Evolutionary conservation across 2,888 invertebrate genomes (phyloP).

Genomic region (Cheilosia urbana): DNA sequence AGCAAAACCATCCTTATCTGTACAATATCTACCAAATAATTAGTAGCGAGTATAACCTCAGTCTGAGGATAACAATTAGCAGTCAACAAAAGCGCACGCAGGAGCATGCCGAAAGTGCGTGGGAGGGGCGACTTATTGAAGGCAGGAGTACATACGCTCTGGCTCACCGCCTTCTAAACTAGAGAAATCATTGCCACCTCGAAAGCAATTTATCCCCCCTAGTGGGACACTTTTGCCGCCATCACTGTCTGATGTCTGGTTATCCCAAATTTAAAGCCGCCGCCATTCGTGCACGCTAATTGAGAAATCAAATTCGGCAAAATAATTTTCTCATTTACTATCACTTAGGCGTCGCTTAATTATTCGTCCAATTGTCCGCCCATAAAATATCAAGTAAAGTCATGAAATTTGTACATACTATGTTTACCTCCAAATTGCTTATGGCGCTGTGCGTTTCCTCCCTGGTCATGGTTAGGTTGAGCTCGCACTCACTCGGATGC

Average conservation of each 20-base stretch:
- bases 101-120: background rate
- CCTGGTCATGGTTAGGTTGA: constrained; percentile 82
- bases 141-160: background rate
- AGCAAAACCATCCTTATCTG: constrained; percentile 1
- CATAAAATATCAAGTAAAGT: constrained; percentile 58
- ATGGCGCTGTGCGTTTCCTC: constrained; percentile 84
- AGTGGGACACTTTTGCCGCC: background rate
- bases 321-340: constrained; percentile 63
- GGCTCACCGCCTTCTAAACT: background rate
- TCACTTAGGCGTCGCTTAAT: constrained; percentile 71
- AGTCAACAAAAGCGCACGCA: background rate
- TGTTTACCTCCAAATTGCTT: constrained; percentile 83
- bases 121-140: constrained; percentile 6
- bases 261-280: constrained; percentile 43
- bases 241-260: constrained; percentile 37
- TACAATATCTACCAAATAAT: constrained; percentile 40
- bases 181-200: background rate
- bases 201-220: constrained; percentile 22
- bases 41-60: constrained; percentile 19
- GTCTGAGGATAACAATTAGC: constrained; percentile 24
- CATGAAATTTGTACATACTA: constrained; percentile 45
- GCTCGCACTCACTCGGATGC: constrained; percentile 86
- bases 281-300: constrained; percentile 33
- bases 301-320: constrained; percentile 57
- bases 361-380: constrained; percentile 49